phyloP scores from a whole-genome alignment of 2,113 vertebrate genomes.

The Aegotheles bennettii region DNA sequence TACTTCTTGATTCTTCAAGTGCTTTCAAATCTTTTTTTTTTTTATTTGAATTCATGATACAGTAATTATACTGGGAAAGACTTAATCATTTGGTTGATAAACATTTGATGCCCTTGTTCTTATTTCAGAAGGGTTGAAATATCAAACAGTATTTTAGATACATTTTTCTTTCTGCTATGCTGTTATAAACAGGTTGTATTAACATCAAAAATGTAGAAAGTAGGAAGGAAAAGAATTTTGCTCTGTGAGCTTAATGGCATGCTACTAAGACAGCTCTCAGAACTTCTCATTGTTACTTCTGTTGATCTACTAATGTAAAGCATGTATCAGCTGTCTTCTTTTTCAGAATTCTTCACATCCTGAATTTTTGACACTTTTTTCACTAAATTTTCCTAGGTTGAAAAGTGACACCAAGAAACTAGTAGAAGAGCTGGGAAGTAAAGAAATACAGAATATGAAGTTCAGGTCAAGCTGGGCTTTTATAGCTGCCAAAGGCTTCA shows the following conservation, averaged over 20 bases:
- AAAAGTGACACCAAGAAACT: not conserved
- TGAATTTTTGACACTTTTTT: not conserved
- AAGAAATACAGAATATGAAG: constrained; percentile 65
- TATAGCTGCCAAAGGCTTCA: constrained; percentile 70
- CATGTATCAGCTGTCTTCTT: not conserved
- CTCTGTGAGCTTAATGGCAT: not conserved
- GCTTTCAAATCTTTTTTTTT: not conserved
- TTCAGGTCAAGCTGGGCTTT: constrained; percentile 79
- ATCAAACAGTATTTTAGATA: not conserved
- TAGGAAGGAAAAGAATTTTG: not conserved
- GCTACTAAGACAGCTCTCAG: not conserved
- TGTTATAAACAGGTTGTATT: not conserved
- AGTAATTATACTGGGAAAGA: not conserved
- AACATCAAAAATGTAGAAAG: not conserved
- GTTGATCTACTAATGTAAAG: not conserved
- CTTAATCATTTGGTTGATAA: not conserved
- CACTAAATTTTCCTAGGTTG: constrained; percentile 44
- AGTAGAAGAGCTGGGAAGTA: constrained; percentile 71
- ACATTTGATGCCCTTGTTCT: not conserved
- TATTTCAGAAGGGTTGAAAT: not conserved
- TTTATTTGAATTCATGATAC: not conserved
- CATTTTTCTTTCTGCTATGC: not conserved
- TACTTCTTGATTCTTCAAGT: not conserved
- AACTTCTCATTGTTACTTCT: not conserved
- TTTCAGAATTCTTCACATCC: not conserved